Conservation (phyloP, 2,797 vertebrate genomes). For the Channallabes apus region DNA sequence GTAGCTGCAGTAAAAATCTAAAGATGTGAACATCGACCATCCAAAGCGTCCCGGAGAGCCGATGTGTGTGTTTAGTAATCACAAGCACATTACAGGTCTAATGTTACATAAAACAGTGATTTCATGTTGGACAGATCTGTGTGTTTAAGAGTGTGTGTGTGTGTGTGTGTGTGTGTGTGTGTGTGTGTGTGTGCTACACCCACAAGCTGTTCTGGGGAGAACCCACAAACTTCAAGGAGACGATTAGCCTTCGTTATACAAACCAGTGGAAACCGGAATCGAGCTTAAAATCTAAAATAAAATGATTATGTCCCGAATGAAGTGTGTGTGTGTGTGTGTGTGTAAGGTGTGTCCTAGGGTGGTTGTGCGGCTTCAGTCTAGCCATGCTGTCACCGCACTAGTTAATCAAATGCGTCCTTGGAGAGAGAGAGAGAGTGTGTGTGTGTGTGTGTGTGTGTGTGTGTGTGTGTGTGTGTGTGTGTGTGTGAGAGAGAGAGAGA, state of each 20-base stretch:
- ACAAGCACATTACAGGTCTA: neutral
- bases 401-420: conserved; percentile 9
- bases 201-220: neutral
- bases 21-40: neutral
- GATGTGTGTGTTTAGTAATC: no score
- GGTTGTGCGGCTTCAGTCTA: neutral
- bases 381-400: neutral
- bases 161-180: neutral
- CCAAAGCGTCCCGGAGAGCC: neutral
- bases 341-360: neutral
- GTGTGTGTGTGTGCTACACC: no score
- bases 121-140: neutral
- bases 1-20: no score
- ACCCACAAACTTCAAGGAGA: neutral
- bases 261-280: neutral
- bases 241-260: neutral
- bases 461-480: neutral
- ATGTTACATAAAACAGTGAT: neutral
- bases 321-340: neutral
- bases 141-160: neutral
- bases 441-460: neutral
- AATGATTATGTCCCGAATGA: neutral
- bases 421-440: neutral
- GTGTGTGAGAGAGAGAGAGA: neutral
- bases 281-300: neutral